These are phyloP conservation scores for Orientallactaga sibirica DNA, from an alignment of 2,797 vertebrate species.

Conservation along the genomic window DNA sequence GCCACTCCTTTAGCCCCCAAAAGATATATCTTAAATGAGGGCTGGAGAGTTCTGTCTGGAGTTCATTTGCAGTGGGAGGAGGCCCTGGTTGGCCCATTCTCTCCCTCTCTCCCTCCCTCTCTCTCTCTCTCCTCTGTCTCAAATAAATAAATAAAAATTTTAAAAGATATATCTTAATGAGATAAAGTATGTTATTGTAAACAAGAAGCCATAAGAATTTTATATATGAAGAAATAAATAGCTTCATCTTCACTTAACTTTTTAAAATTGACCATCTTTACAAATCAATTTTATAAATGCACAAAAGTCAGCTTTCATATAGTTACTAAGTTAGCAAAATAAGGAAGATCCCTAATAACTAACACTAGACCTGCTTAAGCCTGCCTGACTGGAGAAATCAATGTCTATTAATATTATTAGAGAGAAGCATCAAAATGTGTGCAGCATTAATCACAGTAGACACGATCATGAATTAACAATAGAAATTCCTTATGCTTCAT, in stretches of 20 bases:
- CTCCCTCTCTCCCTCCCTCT: too few relatives aligned
- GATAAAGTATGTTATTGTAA: neutral
- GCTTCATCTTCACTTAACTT: constrained; percentile 49
- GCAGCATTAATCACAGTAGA: neutral
- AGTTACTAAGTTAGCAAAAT: constrained; percentile 23
- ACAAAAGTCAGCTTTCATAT: neutral
- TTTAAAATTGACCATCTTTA: constrained; percentile 28
- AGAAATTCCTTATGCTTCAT: constrained; percentile 19
- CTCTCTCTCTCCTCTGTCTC: too few relatives aligned
- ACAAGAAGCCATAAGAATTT: neutral
- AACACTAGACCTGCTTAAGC: neutral
- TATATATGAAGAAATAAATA: constrained; percentile 32
- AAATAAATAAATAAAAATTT: too few relatives aligned
- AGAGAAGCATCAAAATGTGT: neutral
- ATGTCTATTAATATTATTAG: neutral
- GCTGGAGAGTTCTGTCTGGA: too few relatives aligned
- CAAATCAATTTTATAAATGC: constrained; percentile 37
- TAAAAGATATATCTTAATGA: neutral
- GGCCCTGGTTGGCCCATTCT: too few relatives aligned
- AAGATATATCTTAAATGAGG: neutral
- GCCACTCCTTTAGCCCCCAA: too few relatives aligned
- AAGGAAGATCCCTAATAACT: constrained; percentile 32
- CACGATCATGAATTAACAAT: neutral
- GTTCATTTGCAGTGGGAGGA: too few relatives aligned
- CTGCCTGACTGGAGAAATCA: constrained; percentile 43